Base-by-base conservation (phyloP, 1,140 invertebrate species). In the Panulirus ornatus region DNA sequence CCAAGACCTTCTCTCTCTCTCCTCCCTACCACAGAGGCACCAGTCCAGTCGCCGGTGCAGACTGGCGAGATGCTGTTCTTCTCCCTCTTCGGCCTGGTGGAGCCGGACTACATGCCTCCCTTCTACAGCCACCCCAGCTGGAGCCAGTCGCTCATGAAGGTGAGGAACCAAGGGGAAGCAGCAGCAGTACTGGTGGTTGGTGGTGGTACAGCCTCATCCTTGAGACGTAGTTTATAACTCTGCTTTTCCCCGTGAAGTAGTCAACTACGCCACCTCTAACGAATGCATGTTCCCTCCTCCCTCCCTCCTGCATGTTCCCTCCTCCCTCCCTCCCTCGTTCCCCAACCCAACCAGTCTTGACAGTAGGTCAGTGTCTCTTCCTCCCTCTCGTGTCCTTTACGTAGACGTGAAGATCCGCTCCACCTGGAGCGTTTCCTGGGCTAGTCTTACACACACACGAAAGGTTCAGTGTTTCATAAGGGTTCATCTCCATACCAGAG, bases 31-130 rank as follows among this genome's bases (percentile, higher is more conserved):
- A 91, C 94, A 96, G 93, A 96, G 96, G 93, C 94, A 93, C 94
- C 94, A 66, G 94, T 93, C 3, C 92, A 91, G 54, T 91, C 84
- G 5, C 97, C 97, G 91, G 94, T 98, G 93, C 96, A 98, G 94
- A 97, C 98, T 90, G 97, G 99, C 95, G 98, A 99, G 95, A 96
- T 98, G 95, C 96, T 99, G 87, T 99, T 99, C 96, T 99, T 99
- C 95, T 98, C 98, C 92, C 96, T 99, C 93, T 99, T 99, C 95
- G 99, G 98, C 93, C 96, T 99, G 94, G 98, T 98, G 84, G 98
- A 98, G 92, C 97, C 98, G 92, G 96, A 95, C 71, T 94, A 94
- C 88, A 94, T 96, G 92, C 95, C 95, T 8, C 92, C 92, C 44
- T 91, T 92, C 70, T 91, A 92, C 91, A 92, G 91, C 40, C 92